Percentiles rank a stretch among this genome's conserved stretches.
Evolutionary conservation across 2,797 vertebrate genomes (phyloP).

Genomic region (Oophaga sylvatica): DNA sequence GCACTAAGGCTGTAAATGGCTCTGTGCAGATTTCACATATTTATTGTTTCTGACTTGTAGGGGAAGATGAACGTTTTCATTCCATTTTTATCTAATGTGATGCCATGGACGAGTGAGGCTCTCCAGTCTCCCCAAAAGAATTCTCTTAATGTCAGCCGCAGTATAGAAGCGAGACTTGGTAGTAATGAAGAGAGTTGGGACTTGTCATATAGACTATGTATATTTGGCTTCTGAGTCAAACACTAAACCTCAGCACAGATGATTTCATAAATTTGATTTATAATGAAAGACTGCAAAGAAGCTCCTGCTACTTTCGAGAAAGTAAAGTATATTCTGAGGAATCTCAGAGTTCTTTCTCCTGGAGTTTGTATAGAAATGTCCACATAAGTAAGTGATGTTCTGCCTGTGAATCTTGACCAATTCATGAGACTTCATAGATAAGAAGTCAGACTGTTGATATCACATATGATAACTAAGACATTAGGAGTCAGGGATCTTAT

Average conservation of each 20-base stretch:
- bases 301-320: neutral
- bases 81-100: conserved; percentile 1
- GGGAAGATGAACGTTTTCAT: neutral
- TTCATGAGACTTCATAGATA: neutral
- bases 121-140: neutral
- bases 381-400: neutral
- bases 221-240: conserved; percentile 20
- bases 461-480: neutral
- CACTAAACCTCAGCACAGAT: neutral
- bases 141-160: neutral
- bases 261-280: conserved; percentile 5
- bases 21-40: neutral
- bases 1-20: too few relatives aligned
- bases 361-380: neutral
- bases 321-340: neutral
- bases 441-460: neutral
- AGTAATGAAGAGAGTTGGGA: conserved; percentile 21
- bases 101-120: neutral
- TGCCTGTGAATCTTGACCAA: too few relatives aligned
- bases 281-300: neutral
- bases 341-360: neutral
- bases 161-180: neutral
- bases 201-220: conserved; percentile 33
- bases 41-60: neutral
- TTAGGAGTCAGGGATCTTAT: too few relatives aligned